Conservation (phyloP, 2,797 vertebrate species). For the Otus scops region DNA sequence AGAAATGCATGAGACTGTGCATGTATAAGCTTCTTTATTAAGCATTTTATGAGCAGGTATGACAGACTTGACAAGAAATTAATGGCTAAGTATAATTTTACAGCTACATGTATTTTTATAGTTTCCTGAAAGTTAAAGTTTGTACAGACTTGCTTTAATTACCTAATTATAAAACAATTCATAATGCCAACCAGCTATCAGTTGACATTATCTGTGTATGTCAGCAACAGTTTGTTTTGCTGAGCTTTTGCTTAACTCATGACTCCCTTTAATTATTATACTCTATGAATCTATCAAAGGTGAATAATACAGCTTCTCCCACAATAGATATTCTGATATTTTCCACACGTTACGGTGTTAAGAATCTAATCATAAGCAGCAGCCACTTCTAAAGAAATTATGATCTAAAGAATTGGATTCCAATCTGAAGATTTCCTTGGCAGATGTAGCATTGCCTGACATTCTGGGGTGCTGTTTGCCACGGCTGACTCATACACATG, state of each 20-base stretch:
- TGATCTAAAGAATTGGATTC: not conserved
- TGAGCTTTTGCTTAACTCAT: not conserved
- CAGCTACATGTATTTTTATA: conserved; percentile 8
- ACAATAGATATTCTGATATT: not conserved
- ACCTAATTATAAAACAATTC: conserved; percentile 28
- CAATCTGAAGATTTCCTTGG: not conserved
- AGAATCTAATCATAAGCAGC: not conserved
- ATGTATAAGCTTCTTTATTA: not conserved
- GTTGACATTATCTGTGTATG: conserved; percentile 39
- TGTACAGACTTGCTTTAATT: conserved; percentile 54
- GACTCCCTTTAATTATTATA: not conserved
- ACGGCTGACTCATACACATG: accelerated
- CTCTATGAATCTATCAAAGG: not conserved
- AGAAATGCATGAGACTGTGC: not conserved
- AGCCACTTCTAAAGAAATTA: not conserved
- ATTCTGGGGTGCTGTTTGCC: not conserved
- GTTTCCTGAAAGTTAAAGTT: conserved; percentile 22
- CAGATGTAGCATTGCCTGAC: accelerated
- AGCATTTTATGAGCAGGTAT: not conserved
- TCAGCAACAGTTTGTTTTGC: conserved; percentile 20
- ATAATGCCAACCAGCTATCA: conserved; percentile 27
- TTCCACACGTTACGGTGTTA: not conserved
- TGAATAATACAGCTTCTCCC: not conserved
- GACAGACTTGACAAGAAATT: conserved; percentile 16
- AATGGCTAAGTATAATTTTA: conserved; percentile 35